Base-by-base conservation (phyloP, 1,140 invertebrate genomes). In the Heliconius hewitsoni region DNA sequence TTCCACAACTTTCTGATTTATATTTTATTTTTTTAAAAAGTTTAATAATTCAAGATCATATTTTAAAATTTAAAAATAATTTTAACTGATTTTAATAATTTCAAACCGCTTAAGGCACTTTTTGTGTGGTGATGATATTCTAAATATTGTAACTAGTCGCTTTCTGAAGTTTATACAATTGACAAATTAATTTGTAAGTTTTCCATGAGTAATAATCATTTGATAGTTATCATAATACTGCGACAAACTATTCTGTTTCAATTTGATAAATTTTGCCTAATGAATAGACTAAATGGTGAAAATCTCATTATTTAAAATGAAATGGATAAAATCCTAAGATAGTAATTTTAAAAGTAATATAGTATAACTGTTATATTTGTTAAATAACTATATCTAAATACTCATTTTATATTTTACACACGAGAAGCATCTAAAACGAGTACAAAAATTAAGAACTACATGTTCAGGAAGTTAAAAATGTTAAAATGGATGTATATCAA, bases 401-500 rank as follows among this genome's bases (percentile, higher is more conserved):
- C 19, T 46, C 34, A 37, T 73, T 39, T 73, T 73, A 39, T 37
- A 73, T 42, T 73, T 73, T 34, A 66, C 70, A 71, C 57, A 77
- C 1, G 8, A 72, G 34, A 50, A n/a, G 70, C 76, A 77, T 77
- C 66, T 77, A 52, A 72, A 77, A 42, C 71, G 34, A 77, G 76
- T 77, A 77, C 70, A 77, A 77, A 77, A 52, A 77, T 37, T 66
- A 74, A 74, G 60, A 66, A 27, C 60, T 30, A 16, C 60, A 30
- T 30, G 60, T 66, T 66, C 23, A 30, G 23, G 13, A 30, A 66
- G 27, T 30, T 27, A 30, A 66, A 66, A n/a, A 23, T 57, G 55
- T 57, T 66, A 66, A 66, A 66, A 66, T 66, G 11, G 19, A 66
- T 66, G 60, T 57, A 57, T 57, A 57, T 55, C 52, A 55, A n/a